Evolutionary conservation across 2,888 invertebrate species (phyloP).

Genomic region (Cistogaster globosa): DNA sequence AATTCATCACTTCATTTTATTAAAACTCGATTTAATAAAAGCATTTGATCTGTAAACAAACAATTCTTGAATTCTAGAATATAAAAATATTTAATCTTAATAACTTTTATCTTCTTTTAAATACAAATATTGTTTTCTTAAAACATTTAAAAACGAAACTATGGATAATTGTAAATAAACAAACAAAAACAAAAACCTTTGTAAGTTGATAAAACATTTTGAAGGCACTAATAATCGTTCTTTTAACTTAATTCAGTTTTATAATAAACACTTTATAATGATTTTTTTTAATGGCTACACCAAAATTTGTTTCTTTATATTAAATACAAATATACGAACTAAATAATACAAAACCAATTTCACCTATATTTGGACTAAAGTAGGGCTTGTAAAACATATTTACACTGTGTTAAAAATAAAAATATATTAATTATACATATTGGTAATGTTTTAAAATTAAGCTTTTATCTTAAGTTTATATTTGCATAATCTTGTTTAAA

Average conservation of each 20-base stretch:
- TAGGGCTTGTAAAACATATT: conserved; percentile 34
- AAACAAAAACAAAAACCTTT: conserved; percentile 47
- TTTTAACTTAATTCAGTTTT: conserved; percentile 60
- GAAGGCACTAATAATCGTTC: conserved; percentile 42
- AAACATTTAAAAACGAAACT: conserved; percentile 51
- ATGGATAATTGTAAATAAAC: conserved; percentile 55
- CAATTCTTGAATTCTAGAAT: neutral
- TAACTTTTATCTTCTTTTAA: conserved; percentile 54
- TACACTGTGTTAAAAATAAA: conserved; percentile 28
- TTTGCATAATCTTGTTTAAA: conserved; percentile 33
- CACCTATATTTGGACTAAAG: conserved; percentile 18
- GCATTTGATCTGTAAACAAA: neutral
- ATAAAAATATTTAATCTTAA: conserved; percentile 28
- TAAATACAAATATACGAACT: neutral
- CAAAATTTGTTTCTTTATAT: conserved; percentile 33
- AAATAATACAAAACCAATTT: conserved; percentile 19
- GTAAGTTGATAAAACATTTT: conserved; percentile 55
- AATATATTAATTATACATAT: conserved; percentile 34
- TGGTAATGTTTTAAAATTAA: conserved; percentile 17
- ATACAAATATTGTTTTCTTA: conserved; percentile 38
- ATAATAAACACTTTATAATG: conserved; percentile 50
- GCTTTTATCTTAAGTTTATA: conserved; percentile 43
- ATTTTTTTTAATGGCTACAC: conserved; percentile 45
- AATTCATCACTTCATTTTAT: no score
- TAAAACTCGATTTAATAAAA: neutral